phyloP scores from a whole-genome alignment of 2,797 vertebrate genomes.

The Chloroceryle amazona region DNA sequence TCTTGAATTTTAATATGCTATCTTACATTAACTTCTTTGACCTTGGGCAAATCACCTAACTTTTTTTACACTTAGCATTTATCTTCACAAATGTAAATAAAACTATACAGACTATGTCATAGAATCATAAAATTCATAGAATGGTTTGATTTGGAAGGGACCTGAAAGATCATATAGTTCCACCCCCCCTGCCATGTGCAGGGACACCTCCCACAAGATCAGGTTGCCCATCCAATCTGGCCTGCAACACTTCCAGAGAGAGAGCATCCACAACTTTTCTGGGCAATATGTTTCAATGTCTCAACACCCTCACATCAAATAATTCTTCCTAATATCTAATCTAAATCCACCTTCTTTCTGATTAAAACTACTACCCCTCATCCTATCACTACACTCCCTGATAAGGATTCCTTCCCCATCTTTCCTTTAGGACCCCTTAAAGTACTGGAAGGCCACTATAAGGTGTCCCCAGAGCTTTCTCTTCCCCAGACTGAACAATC shows the following conservation, averaged over 20 bases:
- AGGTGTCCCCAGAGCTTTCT: background rate
- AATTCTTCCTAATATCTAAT: background rate
- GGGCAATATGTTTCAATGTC: background rate
- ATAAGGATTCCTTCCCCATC: background rate
- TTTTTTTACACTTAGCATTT: background rate
- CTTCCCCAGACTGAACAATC: background rate
- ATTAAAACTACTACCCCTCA: background rate
- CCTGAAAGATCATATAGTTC: background rate
- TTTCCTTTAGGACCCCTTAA: background rate
- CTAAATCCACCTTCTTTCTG: background rate
- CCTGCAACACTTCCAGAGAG: background rate
- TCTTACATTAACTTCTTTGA: background rate
- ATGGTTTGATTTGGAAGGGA: background rate
- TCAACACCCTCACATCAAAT: background rate
- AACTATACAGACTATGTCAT: background rate
- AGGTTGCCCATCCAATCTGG: background rate
- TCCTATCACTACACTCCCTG: background rate
- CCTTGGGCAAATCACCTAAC: background rate
- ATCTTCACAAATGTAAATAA: conserved; percentile 5
- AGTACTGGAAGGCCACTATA: no score
- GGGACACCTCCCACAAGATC: no score
- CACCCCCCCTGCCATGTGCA: background rate
- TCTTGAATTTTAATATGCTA: background rate
- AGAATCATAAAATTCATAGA: background rate
- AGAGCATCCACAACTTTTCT: background rate